Evolutionary conservation across 2,888 invertebrate species (phyloP), one percentile per base, ranked within the genome.

Genomic region (Dynastes tityus): DNA sequence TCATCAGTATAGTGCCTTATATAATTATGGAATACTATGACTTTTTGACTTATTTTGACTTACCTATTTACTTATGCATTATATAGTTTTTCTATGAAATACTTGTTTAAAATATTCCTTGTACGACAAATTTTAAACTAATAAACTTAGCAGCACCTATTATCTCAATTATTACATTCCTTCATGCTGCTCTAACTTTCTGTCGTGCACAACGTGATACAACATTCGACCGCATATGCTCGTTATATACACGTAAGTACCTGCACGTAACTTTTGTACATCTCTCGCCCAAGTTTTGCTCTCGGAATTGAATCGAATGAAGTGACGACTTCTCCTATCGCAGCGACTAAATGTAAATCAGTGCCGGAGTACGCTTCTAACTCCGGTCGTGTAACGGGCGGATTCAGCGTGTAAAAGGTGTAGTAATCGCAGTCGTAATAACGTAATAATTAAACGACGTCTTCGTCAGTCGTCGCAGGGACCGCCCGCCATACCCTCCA

Each of bases 361-460:
- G 32, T 40, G 58, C 58, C 58, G 58, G 55, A 58, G 22, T 58
- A 27, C 11, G n/a, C 13, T 32, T 58, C 73, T 58, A 22, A 37
- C 51, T 73, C 73, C 29, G 73, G 22, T 37, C 9, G 45, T 45
- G 73, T 73, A 73, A 71, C 71, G 55, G 71, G 6, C 51, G 55
- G 37, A 58, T 58, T 73, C 40, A 58, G 32, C 73, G n/a, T 73
- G 58, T 73, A 37, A 73, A 73, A 73, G 58, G 58, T 58, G 73
- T 32, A 73, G 61, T 73, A 73, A 73, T 73, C 58, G 40, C 73
- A 40, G 40, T 58, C 58, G 58, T 73, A 73, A 73, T 73, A 73
- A 73, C 73, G 73, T 73, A 73, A 58, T 73, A 73, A 73, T 73
- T 73, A 73, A 55, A 73, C 22, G 73, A 73, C 45, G 73, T 73